These are phyloP conservation scores for Diadegma fenestrale DNA, from an alignment of 2,888 invertebrate genomes.

Conservation along the genomic window DNA sequence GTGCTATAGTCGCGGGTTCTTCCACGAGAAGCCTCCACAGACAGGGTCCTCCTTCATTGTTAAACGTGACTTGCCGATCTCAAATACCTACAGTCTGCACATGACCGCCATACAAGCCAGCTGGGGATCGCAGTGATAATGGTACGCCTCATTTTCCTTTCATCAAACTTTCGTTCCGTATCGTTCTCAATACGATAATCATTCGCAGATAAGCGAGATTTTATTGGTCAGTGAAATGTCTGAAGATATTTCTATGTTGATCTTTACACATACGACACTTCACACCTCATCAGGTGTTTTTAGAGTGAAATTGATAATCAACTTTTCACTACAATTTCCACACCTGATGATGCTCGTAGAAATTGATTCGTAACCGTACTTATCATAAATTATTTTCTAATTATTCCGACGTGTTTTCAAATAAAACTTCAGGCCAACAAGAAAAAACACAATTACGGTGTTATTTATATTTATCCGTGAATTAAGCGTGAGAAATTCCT, in stretches of 20 bases:
- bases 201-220: background rate
- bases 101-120: conserved; percentile 71
- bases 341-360: background rate
- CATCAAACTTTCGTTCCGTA: background rate
- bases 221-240: background rate
- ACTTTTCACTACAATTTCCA: background rate
- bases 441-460: conserved; percentile 2
- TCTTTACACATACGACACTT: background rate
- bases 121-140: conserved; percentile 80
- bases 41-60: conserved; percentile 62
- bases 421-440: background rate
- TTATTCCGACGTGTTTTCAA: background rate
- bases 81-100: conserved; percentile 38
- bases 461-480: conserved; percentile 12
- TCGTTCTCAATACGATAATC: conserved; percentile 8
- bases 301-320: background rate
- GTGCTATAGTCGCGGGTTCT: conserved; percentile 54
- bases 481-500: conserved; percentile 41
- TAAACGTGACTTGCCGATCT: conserved; percentile 68
- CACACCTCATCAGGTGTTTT: background rate
- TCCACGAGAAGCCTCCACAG: conserved; percentile 52
- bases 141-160: conserved; percentile 62
- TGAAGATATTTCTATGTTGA: background rate
- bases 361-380: background rate
- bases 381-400: conserved; percentile 1